Evolutionary conservation across 2,888 invertebrate genomes (phyloP).

Genomic region (Microplitis deprimator): DNA sequence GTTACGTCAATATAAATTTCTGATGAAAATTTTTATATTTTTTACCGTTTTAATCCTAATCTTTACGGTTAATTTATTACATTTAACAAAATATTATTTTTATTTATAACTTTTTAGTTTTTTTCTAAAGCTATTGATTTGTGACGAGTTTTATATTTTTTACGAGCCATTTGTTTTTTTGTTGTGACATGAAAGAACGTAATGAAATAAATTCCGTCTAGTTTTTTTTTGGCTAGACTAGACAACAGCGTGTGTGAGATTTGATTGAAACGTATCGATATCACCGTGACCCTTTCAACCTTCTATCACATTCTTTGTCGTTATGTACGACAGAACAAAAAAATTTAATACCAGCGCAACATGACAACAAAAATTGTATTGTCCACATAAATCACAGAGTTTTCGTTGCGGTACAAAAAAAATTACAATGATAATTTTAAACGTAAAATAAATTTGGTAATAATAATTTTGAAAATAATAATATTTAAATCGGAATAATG

Average conservation of each 20-base stretch:
- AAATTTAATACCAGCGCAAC: not conserved
- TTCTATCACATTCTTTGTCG: slow-evolving; percentile 21
- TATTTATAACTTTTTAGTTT: not conserved
- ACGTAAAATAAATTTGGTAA: not conserved
- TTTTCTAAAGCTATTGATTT: not conserved
- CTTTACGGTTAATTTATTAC: not conserved
- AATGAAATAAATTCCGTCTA: slow-evolving; percentile 48
- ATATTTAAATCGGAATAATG: not conserved
- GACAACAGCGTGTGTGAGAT: not conserved
- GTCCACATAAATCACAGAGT: not conserved
- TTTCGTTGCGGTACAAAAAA: not conserved
- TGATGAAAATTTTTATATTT: not conserved
- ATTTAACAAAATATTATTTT: not conserved
- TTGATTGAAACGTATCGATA: slow-evolving; percentile 20
- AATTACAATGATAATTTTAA: not conserved
- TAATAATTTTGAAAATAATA: not conserved
- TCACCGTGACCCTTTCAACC: slow-evolving; percentile 11
- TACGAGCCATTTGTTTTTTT: slow-evolving; percentile 63
- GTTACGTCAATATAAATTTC: not conserved
- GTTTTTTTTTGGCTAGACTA: not conserved
- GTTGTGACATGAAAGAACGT: slow-evolving; percentile 63
- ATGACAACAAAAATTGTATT: not conserved
- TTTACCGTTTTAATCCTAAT: slow-evolving; percentile 1
- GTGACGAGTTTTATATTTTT: not conserved
- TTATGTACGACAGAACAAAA: slow-evolving; percentile 14